Percentiles rank a stretch among this genome's conserved stretches.
These are phyloP conservation scores for Alentia gelatinosa DNA, from an alignment of 2,888 invertebrate genomes.

Conservation along the genomic window DNA sequence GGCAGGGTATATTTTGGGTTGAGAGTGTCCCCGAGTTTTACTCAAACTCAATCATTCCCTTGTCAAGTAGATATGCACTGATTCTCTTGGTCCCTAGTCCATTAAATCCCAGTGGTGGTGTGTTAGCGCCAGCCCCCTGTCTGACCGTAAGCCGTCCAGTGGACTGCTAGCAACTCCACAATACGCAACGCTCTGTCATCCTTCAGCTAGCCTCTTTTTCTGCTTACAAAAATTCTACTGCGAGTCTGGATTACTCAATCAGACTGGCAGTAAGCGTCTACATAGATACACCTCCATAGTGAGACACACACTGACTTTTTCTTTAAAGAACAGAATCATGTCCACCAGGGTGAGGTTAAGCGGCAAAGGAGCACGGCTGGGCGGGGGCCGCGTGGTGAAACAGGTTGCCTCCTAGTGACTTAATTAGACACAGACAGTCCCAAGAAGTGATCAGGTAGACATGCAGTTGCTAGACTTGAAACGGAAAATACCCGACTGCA, in stretches of 20 bases:
- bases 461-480: background rate
- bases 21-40: slow-evolving; percentile 28
- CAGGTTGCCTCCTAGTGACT: background rate
- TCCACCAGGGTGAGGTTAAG: background rate
- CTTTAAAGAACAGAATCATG: background rate
- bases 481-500: background rate
- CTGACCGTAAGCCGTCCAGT: background rate
- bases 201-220: background rate
- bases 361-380: background rate
- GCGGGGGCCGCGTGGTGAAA: background rate
- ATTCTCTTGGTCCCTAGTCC: slow-evolving; percentile 15
- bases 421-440: background rate
- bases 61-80: slow-evolving; percentile 10
- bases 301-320: background rate
- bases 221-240: background rate
- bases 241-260: background rate
- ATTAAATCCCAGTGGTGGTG: background rate
- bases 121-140: background rate
- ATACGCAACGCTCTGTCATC: background rate
- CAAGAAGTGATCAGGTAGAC: background rate
- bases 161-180: background rate
- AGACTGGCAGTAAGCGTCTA: slow-evolving; percentile 14
- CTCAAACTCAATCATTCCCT: slow-evolving; percentile 23
- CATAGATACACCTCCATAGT: background rate
- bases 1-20: background rate